Conservation (phyloP, 1,140 invertebrate species). For the Pseudomyrmex cubaensis region DNA sequence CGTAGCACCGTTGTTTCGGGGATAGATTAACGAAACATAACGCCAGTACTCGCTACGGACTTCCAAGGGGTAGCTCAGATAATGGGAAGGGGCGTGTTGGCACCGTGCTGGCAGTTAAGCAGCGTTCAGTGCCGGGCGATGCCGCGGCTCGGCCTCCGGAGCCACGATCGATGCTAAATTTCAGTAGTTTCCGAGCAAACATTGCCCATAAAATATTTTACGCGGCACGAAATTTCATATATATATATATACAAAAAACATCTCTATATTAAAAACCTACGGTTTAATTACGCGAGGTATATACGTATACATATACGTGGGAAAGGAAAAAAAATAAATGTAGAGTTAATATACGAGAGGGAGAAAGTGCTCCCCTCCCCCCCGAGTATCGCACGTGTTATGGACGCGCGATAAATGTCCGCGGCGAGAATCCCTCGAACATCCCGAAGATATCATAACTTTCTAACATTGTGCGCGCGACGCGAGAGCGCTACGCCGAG, state of each 20-base stretch:
- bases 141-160: slow-evolving; percentile 55
- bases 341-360: neutral
- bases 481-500: slow-evolving; percentile 13
- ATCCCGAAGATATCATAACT: slow-evolving; percentile 48
- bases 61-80: slow-evolving; percentile 81
- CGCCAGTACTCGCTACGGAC: slow-evolving; percentile 81
- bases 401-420: slow-evolving; percentile 52
- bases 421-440: slow-evolving; percentile 21
- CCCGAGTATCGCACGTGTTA: slow-evolving; percentile 15
- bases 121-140: slow-evolving; percentile 78
- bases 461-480: slow-evolving; percentile 41
- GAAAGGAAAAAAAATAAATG: neutral
- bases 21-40: slow-evolving; percentile 85
- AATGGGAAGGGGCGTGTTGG: slow-evolving; percentile 83
- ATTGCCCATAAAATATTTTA: neutral
- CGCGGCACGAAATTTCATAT: neutral
- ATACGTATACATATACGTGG: neutral
- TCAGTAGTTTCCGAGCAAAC: slow-evolving; percentile 39
- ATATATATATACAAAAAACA: too few relatives aligned
- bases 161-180: slow-evolving; percentile 72
- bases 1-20: slow-evolving; percentile 83
- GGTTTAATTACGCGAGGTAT: too few relatives aligned
- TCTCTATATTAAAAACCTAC: too few relatives aligned
- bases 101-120: slow-evolving; percentile 83
- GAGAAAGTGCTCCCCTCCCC: too few relatives aligned